These are phyloP conservation scores for Chelmon rostratus DNA, from an alignment of 2,797 vertebrate genomes.

Conservation along the genomic window DNA sequence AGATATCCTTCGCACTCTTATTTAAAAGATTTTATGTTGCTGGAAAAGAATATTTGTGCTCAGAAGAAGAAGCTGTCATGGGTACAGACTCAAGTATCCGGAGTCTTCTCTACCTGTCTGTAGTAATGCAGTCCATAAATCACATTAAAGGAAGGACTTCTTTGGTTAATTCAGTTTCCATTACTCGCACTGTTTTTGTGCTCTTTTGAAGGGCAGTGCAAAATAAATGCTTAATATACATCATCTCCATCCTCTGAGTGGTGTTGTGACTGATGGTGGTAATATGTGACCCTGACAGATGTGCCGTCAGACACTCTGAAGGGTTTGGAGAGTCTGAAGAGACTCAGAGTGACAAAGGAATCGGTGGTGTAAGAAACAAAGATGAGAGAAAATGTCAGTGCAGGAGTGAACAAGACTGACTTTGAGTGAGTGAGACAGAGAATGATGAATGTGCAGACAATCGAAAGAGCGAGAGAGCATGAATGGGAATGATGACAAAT, in stretches of 20 bases:
- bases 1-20: neutral
- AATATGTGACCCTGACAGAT: conserved; percentile 21
- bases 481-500: conserved; percentile 39
- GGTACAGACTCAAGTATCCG: neutral
- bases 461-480: conserved; percentile 24
- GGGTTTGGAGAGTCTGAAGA: conserved; percentile 5
- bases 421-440: conserved; percentile 29
- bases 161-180: neutral
- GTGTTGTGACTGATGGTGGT: conserved; percentile 16
- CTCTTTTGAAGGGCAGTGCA: neutral
- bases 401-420: neutral
- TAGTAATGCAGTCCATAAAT: conserved; percentile 22
- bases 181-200: neutral
- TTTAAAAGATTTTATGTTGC: conserved; percentile 1
- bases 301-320: conserved; percentile 11
- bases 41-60: neutral
- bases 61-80: neutral
- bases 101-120: neutral
- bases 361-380: neutral
- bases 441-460: conserved; percentile 50
- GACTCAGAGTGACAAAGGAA: neutral
- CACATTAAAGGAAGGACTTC: neutral
- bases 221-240: neutral
- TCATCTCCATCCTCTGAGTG: neutral
- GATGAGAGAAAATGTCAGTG: neutral